Evolutionary conservation across 2,797 vertebrate genomes (phyloP), one percentile per base, ranked within the genome.

Genomic region (Austrolebias charrua): DNA sequence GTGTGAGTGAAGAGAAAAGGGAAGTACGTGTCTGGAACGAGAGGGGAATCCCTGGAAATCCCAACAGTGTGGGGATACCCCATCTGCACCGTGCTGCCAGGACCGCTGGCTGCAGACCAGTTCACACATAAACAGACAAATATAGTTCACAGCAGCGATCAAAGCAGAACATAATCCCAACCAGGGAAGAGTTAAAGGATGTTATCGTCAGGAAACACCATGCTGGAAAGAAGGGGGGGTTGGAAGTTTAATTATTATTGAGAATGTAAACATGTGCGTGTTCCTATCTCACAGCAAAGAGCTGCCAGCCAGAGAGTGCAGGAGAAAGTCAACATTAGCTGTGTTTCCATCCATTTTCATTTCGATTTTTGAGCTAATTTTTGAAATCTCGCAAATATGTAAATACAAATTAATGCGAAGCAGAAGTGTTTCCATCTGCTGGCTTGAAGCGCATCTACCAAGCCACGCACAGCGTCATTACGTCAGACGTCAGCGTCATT

Each of bases 271-370:
- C 15, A 46, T 42, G 38, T 38, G 8, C 51, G 43, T 28, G 40
- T 6, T 38, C 60, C 73, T 62, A 73, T 84, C 73, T 76, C 35
- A 38, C 62, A 45, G 15, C 64, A 62, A 57, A 61, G 43, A 71
- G 63, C 70, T 63, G 73, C 55, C 24, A 48, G 52, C 43, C 35
- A 0, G 66, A 28, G 47, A 66, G 69, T 6, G 7, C 4, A 59
- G 63, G 45, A 45, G 50, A 72, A 66, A 40, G 87, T 92, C 92
- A 95, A 94, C 93, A 93, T 94, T 95, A n/a, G n/a, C n/a, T n/a
- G n/a, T n/a, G n/a, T n/a, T n/a, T n/a, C n/a, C n/a, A n/a, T n/a
- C n/a, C n/a, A n/a, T n/a, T n/a, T n/a, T n/a, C n/a, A n/a, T n/a
- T n/a, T n/a, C n/a, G n/a, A n/a, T n/a, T n/a, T n/a, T n/a, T n/a